phyloP scores from a whole-genome alignment of 2,797 vertebrate species.

The Babyrousa celebensis region DNA sequence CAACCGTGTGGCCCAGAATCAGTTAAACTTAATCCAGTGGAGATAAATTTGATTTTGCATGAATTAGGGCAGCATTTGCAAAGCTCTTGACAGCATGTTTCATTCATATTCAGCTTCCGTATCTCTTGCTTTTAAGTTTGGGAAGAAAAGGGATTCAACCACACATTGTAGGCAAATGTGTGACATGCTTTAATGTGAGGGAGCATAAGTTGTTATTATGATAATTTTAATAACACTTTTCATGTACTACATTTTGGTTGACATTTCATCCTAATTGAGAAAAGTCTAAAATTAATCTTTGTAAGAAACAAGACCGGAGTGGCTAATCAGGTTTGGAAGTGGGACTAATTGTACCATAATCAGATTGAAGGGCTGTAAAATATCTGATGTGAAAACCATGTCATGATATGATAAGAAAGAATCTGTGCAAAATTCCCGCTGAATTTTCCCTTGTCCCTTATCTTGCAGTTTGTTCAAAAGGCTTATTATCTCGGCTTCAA shows the following conservation, averaged over 20 bases:
- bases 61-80: constrained; percentile 63
- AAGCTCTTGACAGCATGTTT: constrained; percentile 71
- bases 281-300: constrained; percentile 82
- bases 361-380: constrained; percentile 79
- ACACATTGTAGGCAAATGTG: constrained; percentile 64
- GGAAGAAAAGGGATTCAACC: constrained; percentile 55
- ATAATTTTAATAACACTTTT: constrained; percentile 73
- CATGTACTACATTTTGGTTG: constrained; percentile 81
- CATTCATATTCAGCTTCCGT: constrained; percentile 33
- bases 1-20: constrained; percentile 78
- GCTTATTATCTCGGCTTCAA: constrained; percentile 69
- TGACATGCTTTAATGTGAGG: constrained; percentile 39
- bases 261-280: constrained; percentile 81
- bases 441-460: constrained; percentile 74
- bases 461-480: constrained; percentile 62
- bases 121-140: constrained; percentile 57
- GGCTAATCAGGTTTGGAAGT: constrained; percentile 80
- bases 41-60: constrained; percentile 80
- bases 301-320: constrained; percentile 73
- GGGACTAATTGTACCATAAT: constrained; percentile 79
- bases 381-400: constrained; percentile 81
- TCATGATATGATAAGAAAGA: constrained; percentile 66
- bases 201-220: constrained; percentile 54
- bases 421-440: constrained; percentile 51
- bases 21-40: constrained; percentile 78